Base-by-base conservation (phyloP, 2,113 vertebrate species). In the Anseranas semipalmata region DNA sequence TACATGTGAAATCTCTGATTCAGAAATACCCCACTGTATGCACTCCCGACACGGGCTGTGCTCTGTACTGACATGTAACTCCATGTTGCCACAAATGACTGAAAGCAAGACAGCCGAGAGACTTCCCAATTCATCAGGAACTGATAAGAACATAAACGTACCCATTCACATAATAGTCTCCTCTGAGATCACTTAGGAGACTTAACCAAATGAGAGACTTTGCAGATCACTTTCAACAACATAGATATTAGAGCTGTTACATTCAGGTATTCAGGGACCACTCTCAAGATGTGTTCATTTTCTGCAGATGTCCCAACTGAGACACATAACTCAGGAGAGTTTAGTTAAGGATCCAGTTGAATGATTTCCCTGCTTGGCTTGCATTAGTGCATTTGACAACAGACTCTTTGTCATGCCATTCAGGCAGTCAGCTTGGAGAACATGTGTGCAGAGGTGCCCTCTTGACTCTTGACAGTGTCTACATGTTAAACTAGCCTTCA, bases 191-290 rank as follows among this genome's bases (percentile, higher is more conserved):
- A 56, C 80, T 96, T 37, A 70, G 83, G 35, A 65, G 90, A 52
- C 33, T 33, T 30, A 81, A 89, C 79, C 93, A 92, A 96, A 80
- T 62, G 68, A 90, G 85, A 68, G 35, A 58, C 46, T 92, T 67
- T 58, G 27, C 73, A 82, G 62, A n/a, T 33, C 55, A 17, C 82
- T 45, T 86, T 60, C 73, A 72, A 27, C 35, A 60, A 75, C 0
- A 2, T 17, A 68, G 65, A 71, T 56, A 72, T 72, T 67, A 87
- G 71, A 84, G 84, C 35, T 58, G 60, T 43, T 74, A 12, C 35
- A 30, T 55, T 71, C 76, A 71, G 82, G 75, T 90, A 60, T 45
- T 62, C 35, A 33, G 80, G 73, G 85, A 66, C 83, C 11, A 32
- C 35, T 90, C 68, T 74, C 27, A 39, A 67, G 72, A 81, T 27